Conservation (phyloP, 64 coral and sea anemone species). For the Montipora capricornis region DNA sequence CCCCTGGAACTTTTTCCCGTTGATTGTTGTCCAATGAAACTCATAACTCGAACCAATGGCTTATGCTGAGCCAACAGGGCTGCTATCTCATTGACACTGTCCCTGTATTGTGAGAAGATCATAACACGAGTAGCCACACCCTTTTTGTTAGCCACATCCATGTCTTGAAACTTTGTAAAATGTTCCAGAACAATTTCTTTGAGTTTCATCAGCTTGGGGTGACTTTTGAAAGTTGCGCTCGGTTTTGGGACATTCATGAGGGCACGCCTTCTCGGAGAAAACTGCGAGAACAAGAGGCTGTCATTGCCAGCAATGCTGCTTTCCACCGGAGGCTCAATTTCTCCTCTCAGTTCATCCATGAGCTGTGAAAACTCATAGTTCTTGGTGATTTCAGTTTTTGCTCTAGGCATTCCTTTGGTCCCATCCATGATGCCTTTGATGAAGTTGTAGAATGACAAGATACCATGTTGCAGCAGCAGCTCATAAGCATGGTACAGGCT, state of each 20-base stretch:
- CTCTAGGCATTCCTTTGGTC: constrained; percentile 87
- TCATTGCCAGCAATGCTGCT: not conserved
- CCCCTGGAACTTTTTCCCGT: constrained; percentile 82
- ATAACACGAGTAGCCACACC: constrained; percentile 84
- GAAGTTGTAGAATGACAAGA: constrained; percentile 98
- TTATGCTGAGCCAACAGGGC: constrained; percentile 74
- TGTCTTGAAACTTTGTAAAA: constrained; percentile 76
- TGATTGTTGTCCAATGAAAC: constrained; percentile 94
- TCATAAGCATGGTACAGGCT: constrained; percentile 98
- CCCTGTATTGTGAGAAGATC: constrained; percentile 98
- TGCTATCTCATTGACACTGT: constrained; percentile 97
- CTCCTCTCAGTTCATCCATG: constrained; percentile 77
- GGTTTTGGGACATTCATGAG: constrained; percentile 75
- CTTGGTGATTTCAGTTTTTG: constrained; percentile 82
- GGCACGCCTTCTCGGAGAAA: constrained; percentile 79
- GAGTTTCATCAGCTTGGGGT: constrained; percentile 88
- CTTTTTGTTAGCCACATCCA: not conserved
- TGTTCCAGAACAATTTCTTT: constrained; percentile 90
- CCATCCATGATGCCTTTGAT: constrained; percentile 93
- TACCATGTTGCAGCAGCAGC: constrained; percentile 91
- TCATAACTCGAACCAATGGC: constrained; percentile 92
- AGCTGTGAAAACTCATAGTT: constrained; percentile 80
- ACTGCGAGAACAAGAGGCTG: constrained; percentile 84
- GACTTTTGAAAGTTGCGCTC: constrained; percentile 80
- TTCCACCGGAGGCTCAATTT: constrained; percentile 83